Base-by-base conservation (phyloP, 2,888 invertebrate genomes). In the Octonoba sinensis region DNA sequence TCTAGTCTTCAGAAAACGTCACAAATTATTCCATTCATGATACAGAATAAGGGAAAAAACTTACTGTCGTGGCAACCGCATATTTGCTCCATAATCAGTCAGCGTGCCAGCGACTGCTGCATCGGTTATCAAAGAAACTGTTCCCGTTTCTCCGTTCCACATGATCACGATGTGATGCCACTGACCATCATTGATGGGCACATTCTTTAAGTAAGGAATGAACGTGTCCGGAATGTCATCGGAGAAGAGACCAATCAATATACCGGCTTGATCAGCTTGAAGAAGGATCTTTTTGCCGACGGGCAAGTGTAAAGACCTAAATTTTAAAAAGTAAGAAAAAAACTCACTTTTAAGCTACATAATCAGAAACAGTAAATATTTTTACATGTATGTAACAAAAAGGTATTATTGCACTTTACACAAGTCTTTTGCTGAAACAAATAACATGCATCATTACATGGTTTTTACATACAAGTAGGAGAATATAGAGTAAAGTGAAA, bases 141-240 rank as follows among this genome's bases (percentile, higher is more conserved):
- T 93, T 22, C 96, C 96, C 74, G 93, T 93, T 81, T 91, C 92
- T 54, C 96, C 95, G 87, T 96, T 94, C 97, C 97, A 97, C n/a
- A 96, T 94, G 71, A 98, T 91, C 54, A 96, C 96, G 46, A 97
- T 93, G 87, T 97, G 96, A 90, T 97, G 97, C 97, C 97, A 97
- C 87, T 96, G 96, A 3, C 96, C 97, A 87, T 97, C 97, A 87
- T 97, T 97, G 22, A 97, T 93, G 0, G 96, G 96, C 0, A 96
- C 95, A 86, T 95, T 96, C 89, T 96, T 95, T 71, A 95, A 92
- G 89, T 96, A 96, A 86, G 95, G 94, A 57, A 96, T 90, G 89
- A 96, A 96, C 0, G 95, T 94, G 87, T 96, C 96, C 89, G 95
- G 94, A 59, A 85, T 83, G 1, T 78, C 77, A 87, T 96, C 95